phyloP scores from a whole-genome alignment of 2,797 vertebrate genomes.

The Synanceia verrucosa region DNA sequence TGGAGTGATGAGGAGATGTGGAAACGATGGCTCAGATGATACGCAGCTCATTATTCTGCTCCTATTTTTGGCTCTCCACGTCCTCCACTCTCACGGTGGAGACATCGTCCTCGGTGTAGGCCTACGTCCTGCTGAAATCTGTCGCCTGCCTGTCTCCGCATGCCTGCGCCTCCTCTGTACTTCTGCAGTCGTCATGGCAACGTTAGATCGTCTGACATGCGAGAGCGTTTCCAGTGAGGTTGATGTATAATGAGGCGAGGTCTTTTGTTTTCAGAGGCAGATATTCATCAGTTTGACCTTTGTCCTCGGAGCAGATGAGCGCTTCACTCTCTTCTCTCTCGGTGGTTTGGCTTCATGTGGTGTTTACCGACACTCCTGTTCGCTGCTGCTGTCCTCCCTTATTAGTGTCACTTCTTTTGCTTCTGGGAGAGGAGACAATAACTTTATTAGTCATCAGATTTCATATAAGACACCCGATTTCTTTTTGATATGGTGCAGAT shows the following conservation, averaged over 20 bases:
- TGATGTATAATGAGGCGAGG: slow-evolving; percentile 52
- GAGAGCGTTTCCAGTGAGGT: slow-evolving; percentile 39
- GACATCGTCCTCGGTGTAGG: slow-evolving; percentile 43
- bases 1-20: slow-evolving; percentile 56
- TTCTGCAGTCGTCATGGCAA: slow-evolving; percentile 70
- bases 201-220: slow-evolving; percentile 46
- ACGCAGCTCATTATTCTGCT: slow-evolving; percentile 63
- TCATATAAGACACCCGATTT: not conserved
- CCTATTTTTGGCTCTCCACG: slow-evolving; percentile 60
- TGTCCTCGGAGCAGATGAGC: slow-evolving; percentile 25
- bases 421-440: too few species aligned
- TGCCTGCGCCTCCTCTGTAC: slow-evolving; percentile 25
- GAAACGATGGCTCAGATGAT: slow-evolving; percentile 61
- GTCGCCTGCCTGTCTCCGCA: slow-evolving; percentile 11
- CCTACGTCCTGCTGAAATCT: slow-evolving; percentile 45
- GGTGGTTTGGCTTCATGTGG: too few species aligned
- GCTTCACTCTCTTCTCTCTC: too few species aligned
- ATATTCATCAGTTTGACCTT: slow-evolving; percentile 61
- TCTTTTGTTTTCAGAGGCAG: slow-evolving; percentile 54
- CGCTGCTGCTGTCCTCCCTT: too few species aligned
- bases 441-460: too few species aligned
- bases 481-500: not conserved
- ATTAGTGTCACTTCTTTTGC: too few species aligned
- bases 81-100: slow-evolving; percentile 22
- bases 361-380: too few species aligned